These are phyloP conservation scores for Monopis laevigella DNA, from an alignment of 2,888 invertebrate species.

Conservation along the genomic window DNA sequence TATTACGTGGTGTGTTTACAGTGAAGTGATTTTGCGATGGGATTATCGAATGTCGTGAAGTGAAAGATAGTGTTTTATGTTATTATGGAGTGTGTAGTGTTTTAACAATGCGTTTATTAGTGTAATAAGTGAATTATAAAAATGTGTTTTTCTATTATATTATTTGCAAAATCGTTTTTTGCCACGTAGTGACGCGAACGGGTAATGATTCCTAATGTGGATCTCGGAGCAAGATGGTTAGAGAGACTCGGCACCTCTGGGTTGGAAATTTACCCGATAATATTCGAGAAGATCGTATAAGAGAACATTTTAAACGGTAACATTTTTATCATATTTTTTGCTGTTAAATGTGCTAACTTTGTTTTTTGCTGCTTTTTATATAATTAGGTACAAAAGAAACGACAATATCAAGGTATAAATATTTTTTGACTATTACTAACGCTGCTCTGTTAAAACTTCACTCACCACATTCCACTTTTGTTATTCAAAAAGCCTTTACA, in stretches of 20 bases:
- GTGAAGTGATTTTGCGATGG: conserved; percentile 62
- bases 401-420: too few species aligned
- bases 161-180: conserved; percentile 66
- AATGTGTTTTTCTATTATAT: conserved; percentile 63
- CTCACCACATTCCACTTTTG: too few species aligned
- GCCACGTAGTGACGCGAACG: conserved; percentile 70
- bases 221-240: conserved; percentile 99
- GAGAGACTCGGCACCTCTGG: conserved; percentile 99
- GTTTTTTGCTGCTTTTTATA: too few species aligned
- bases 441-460: too few species aligned
- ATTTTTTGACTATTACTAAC: too few species aligned
- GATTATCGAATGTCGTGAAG: conserved; percentile 62
- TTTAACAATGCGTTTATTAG: conserved; percentile 42
- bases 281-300: conserved; percentile 96
- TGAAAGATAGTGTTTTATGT: conserved; percentile 59
- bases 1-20: conserved; percentile 63
- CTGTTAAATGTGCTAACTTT: too few species aligned
- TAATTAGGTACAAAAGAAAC: too few species aligned
- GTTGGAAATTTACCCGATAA: conserved; percentile 99
- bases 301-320: conserved; percentile 98
- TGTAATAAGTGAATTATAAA: conserved; percentile 53
- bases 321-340: too few species aligned
- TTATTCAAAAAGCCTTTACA: conserved; percentile 4
- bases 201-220: conserved; percentile 87
- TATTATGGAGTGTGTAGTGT: conserved; percentile 44